These are phyloP conservation scores for Neoascia interrupta DNA, from an alignment of 2,888 invertebrate species.

Conservation along the genomic window DNA sequence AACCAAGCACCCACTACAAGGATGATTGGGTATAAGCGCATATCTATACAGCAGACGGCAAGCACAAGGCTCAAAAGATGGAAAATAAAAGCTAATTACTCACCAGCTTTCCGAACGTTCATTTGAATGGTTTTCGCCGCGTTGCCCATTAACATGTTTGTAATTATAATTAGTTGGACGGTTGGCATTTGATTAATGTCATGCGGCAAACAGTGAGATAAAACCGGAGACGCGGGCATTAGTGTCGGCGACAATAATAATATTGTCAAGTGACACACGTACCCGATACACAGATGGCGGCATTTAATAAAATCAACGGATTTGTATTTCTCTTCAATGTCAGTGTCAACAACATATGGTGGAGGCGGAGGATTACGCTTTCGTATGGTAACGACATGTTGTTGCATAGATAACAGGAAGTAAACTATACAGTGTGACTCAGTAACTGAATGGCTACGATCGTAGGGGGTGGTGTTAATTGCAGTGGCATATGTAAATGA, in stretches of 20 bases:
- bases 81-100: slow-evolving; percentile 49
- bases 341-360: slow-evolving; percentile 36
- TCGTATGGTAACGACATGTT: background rate
- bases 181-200: slow-evolving; percentile 47
- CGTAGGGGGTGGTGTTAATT: slow-evolving; percentile 19
- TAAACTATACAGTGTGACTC: slow-evolving; percentile 8
- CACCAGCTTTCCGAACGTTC: slow-evolving; percentile 21
- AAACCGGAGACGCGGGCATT: slow-evolving; percentile 56
- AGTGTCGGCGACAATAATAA: slow-evolving; percentile 48
- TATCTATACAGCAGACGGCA: no score
- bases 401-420: slow-evolving; percentile 32
- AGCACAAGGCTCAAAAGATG: slow-evolving; percentile 21
- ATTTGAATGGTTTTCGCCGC: slow-evolving; percentile 45
- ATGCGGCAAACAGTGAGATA: slow-evolving; percentile 23
- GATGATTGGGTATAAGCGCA: slow-evolving; percentile 26
- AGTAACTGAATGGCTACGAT: background rate
- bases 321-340: slow-evolving; percentile 58
- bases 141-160: slow-evolving; percentile 56
- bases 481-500: slow-evolving; percentile 17
- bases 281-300: slow-evolving; percentile 5
- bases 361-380: slow-evolving; percentile 11
- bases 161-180: slow-evolving; percentile 55
- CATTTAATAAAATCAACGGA: slow-evolving; percentile 38
- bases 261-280: slow-evolving; percentile 44
- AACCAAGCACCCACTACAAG: slow-evolving; percentile 30